phyloP scores from a whole-genome alignment of 1,140 invertebrate genomes.

The Phymastichus coffea region DNA sequence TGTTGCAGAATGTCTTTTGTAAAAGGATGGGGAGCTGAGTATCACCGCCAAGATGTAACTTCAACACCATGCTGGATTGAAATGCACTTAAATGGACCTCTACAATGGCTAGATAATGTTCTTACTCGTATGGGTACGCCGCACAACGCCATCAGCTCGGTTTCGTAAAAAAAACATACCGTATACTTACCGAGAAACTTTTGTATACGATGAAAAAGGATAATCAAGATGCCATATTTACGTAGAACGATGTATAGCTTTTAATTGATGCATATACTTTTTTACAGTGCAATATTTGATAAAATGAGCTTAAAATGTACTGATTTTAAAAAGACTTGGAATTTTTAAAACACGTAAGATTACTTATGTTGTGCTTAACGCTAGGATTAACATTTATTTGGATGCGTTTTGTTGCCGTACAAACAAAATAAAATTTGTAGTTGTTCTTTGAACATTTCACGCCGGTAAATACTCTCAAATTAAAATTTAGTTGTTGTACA shows the following conservation, averaged over 20 bases:
- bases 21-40: conserved; percentile 96
- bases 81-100: conserved; percentile 91
- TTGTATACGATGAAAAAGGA: neutral
- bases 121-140: conserved; percentile 89
- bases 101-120: conserved; percentile 94
- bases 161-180: conserved; percentile 85
- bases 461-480: conserved; percentile 12
- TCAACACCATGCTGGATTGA: conserved; percentile 98
- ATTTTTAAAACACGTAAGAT: conserved; percentile 1
- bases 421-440: conserved; percentile 16
- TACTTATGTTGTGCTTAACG: neutral
- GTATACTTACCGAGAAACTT: too few relatives aligned
- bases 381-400: neutral
- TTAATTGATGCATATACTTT: neutral
- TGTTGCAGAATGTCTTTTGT: conserved; percentile 88
- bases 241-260: neutral
- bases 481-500: conserved; percentile 20
- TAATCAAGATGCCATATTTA: neutral
- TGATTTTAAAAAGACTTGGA: conserved; percentile 17
- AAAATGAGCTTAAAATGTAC: neutral
- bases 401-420: conserved; percentile 3
- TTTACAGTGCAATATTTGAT: conserved; percentile 18
- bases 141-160: conserved; percentile 87
- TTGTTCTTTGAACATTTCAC: neutral
- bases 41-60: conserved; percentile 92